Evolutionary conservation across 2,113 vertebrate species (phyloP).

Genomic region (Leucopternis melanops): DNA sequence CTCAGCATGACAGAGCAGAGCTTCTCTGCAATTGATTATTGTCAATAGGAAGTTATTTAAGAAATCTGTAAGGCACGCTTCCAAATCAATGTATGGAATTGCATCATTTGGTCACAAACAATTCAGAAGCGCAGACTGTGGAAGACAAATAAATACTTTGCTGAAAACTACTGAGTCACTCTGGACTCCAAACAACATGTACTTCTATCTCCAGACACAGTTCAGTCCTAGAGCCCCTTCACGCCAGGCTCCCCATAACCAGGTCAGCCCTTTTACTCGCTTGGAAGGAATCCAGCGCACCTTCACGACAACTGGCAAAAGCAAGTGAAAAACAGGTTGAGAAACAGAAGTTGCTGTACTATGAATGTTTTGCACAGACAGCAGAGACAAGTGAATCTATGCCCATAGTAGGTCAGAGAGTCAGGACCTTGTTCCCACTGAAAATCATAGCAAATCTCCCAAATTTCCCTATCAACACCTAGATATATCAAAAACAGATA

Average conservation of each 20-base stretch:
- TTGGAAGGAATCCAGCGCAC: accelerated
- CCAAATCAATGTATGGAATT: neutral
- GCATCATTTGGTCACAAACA: neutral
- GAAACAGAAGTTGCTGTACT: neutral
- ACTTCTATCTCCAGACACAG: neutral
- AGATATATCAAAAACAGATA: neutral
- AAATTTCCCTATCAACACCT: neutral
- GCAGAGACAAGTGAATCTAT: neutral
- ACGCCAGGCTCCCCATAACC: neutral
- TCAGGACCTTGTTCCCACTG: neutral
- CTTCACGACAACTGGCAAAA: neutral
- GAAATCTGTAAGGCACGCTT: neutral
- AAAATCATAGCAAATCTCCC: neutral
- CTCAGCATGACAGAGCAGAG: conserved; percentile 14
- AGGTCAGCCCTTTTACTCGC: neutral
- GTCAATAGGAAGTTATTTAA: neutral
- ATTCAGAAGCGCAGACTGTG: neutral
- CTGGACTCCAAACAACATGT: neutral
- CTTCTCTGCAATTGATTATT: neutral
- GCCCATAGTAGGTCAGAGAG: neutral
- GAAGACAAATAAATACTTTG: neutral
- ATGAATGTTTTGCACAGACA: neutral
- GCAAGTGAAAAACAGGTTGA: neutral
- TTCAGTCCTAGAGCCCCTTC: neutral
- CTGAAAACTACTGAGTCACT: neutral